These are phyloP conservation scores for Anser brachyrhynchus DNA, from an alignment of 2,113 vertebrate genomes.

Conservation along the genomic window DNA sequence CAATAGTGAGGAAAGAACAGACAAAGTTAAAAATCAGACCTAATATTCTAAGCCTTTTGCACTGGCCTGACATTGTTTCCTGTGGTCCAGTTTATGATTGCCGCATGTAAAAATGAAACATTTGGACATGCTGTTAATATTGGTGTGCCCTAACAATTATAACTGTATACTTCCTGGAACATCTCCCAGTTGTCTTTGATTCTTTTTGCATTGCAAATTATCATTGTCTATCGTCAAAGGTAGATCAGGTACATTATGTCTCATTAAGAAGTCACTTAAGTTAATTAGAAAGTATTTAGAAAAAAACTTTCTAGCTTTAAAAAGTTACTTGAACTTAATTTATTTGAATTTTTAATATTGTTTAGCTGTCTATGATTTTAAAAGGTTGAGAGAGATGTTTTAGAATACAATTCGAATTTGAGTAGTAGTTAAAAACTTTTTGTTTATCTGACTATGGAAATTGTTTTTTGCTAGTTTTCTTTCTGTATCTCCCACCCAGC, in stretches of 20 bases:
- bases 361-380: neutral
- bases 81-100: neutral
- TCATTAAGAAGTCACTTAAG: neutral
- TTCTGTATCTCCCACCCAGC: neutral
- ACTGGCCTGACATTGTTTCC: neutral
- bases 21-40: neutral
- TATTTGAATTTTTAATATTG: neutral
- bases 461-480: neutral
- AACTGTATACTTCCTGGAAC: neutral
- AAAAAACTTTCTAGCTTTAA: neutral
- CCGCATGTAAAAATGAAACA: neutral
- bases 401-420: neutral
- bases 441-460: neutral
- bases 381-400: neutral
- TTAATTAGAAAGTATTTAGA: neutral
- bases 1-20: neutral
- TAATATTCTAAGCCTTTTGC: neutral
- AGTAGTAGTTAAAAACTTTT: neutral
- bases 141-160: neutral
- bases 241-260: neutral
- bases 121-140: neutral
- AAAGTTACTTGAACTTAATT: neutral
- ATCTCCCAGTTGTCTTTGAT: neutral
- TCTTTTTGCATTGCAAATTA: neutral
- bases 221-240: constrained; percentile 13